Base-by-base conservation (phyloP, 2,888 invertebrate genomes). In the Cremastinae sp. region DNA sequence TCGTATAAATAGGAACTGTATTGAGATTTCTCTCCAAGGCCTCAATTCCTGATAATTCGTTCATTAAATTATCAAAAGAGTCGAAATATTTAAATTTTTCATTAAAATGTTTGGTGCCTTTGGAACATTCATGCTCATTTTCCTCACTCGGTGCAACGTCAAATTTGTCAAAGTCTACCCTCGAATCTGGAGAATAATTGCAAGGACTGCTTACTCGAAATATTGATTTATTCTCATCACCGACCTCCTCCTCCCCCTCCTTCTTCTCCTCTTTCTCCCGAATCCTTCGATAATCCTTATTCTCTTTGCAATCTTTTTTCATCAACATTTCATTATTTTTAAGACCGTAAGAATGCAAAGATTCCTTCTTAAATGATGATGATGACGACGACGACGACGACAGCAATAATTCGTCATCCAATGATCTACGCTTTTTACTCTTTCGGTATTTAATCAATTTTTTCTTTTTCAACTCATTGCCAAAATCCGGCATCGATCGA, bases 1-100 rank as follows among this genome's bases (percentile, higher is more conserved):
- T 90, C 61, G 87, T 89, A 68, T 89, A 90, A 53, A 89, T 84
- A 71, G 90, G 89, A 78, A 90, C 87, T 62, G 85, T 81, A 59
- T 89, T 86, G 47, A 87, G 78, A 75, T 87, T 79, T 49, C 74
- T 75, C 54, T 79, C 79, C 10, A 76, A 58, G 0, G 61, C 62
- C 20, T 78, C 76, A 20, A n/a, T 36, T 28, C 41, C 62, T 18
- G 72, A 43, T 3, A 62, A 47, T 54, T 70, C 69, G 36, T 78
- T 75, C n/a, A n/a, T n/a, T 0, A 53, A 73, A 36, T 81, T 76
- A 10, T 74, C 59, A 47, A 36, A 71, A 5, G 74, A 70, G 16
- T 73, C 0, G n/a, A 28, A 45, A 20, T 38, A 3, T 10, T 38
- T 10, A 73, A 51, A 8, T 68, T 47, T 51, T 70, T 28, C 10